Conservation (phyloP, 2,113 vertebrate genomes). For the Hucho hucho region DNA sequence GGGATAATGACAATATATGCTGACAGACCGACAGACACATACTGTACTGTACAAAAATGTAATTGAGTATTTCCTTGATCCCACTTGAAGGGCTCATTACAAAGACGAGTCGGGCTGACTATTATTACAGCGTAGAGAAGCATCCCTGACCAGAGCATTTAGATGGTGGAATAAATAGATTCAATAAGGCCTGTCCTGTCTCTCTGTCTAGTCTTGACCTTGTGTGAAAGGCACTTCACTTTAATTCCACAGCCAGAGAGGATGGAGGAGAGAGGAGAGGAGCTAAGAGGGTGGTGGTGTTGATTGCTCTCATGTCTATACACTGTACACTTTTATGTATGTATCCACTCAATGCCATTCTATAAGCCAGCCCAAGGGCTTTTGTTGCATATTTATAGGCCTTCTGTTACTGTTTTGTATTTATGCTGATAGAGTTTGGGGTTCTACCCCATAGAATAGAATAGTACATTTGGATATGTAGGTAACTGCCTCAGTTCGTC, state of each 20-base stretch:
- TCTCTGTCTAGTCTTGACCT: slow-evolving; percentile 61
- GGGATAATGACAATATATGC: slow-evolving; percentile 2
- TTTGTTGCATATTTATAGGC: slow-evolving; percentile 8
- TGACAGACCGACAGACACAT: not conserved
- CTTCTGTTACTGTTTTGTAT: slow-evolving; percentile 31
- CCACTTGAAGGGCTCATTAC: slow-evolving; percentile 27
- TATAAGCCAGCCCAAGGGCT: no score
- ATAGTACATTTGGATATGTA: no score
- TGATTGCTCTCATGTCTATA: slow-evolving; percentile 46
- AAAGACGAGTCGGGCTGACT: slow-evolving; percentile 47
- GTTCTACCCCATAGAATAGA: not conserved
- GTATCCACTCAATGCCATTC: no score
- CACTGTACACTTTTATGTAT: not conserved
- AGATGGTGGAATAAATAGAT: slow-evolving; percentile 63
- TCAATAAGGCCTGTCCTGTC: slow-evolving; percentile 54
- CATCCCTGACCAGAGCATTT: slow-evolving; percentile 43
- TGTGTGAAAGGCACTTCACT: slow-evolving; percentile 65
- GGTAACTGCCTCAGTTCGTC: no score
- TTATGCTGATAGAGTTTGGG: no score
- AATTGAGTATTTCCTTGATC: slow-evolving; percentile 13
- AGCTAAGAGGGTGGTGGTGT: slow-evolving; percentile 44
- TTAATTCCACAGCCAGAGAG: slow-evolving; percentile 46
- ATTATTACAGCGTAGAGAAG: slow-evolving; percentile 38
- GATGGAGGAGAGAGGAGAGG: slow-evolving; percentile 32
- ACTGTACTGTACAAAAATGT: slow-evolving; percentile 9